These are phyloP conservation scores for Trachelus tabidus DNA, from an alignment of 2,888 invertebrate species.

Conservation along the genomic window DNA sequence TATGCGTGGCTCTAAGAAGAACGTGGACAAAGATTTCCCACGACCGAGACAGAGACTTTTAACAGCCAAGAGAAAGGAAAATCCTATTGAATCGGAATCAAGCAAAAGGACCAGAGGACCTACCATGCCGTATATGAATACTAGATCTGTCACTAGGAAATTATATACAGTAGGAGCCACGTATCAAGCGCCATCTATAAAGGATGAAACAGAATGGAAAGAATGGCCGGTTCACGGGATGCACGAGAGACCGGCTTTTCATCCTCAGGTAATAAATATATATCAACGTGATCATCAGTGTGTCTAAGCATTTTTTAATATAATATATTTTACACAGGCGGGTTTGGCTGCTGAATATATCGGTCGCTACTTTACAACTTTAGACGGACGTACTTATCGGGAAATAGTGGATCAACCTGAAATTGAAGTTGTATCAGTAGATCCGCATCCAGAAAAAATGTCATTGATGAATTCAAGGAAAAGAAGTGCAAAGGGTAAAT, in stretches of 20 bases:
- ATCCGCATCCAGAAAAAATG: conserved; percentile 36
- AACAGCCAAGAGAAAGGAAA: conserved; percentile 36
- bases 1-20: conserved; percentile 42
- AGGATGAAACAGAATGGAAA: conserved; percentile 53
- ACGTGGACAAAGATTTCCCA: conserved; percentile 35
- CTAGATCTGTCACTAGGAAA: conserved; percentile 58
- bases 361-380: conserved; percentile 48
- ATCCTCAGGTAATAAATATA: conserved; percentile 45
- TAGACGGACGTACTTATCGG: conserved; percentile 46
- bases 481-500: background rate
- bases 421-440: conserved; percentile 49
- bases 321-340: conserved; percentile 32
- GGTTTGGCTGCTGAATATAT: conserved; percentile 55
- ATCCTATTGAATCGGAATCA: background rate
- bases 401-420: conserved; percentile 46
- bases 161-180: conserved; percentile 58
- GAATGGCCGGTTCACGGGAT: conserved; percentile 62
- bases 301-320: conserved; percentile 10
- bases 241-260: conserved; percentile 60
- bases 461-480: conserved; percentile 7
- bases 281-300: background rate
- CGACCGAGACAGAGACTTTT: conserved; percentile 43
- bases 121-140: conserved; percentile 54
- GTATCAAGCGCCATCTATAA: conserved; percentile 51
- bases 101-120: conserved; percentile 17